Evolutionary conservation across 2,888 invertebrate genomes (phyloP), one percentile per base, ranked within the genome.

Genomic region (Parnassius apollo): DNA sequence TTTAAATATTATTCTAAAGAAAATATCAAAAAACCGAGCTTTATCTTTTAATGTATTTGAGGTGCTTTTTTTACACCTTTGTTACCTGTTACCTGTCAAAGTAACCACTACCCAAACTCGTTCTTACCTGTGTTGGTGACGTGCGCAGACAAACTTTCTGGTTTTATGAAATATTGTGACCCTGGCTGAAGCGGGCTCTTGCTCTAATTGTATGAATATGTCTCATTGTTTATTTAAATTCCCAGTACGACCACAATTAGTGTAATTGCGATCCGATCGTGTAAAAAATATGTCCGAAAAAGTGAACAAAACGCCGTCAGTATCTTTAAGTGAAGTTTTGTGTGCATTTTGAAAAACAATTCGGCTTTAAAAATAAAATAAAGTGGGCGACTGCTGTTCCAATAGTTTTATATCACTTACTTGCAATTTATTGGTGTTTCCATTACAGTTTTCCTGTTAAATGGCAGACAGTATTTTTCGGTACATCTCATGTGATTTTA

Each of bases 331-430:
- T 78, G 81, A 81, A 77, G 74, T 78, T 70, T 78, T 88, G 59
- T 76, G 77, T 54, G 66, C 71, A 54, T 81, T 81, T 88, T 42
- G 88, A 88, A 71, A 89, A 88, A 70, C 77, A 71, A 68, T 76
- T 91, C 58, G 86, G 86, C 2, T 89, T 86, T 67, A 77, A 88
- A 78, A 91, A 90, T 75, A 86, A 89, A 11, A 83, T 91, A 67
- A 91, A 91, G 77, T 91, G 91, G 91, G 68, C 75, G 0, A 87
- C 80, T 70, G 80, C 80, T 57, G 81, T 86, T 61, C 74, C 81
- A 57, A 86, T 91, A 52, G 75, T 71, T 46, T 64, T 86, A 18
- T 89, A 90, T 71, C 91, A 91, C 65, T 69, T 90, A 57, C 60
- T 84, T 52, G 90, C 83, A 59, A 74, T 85, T 45, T 86, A 85